A percentile compares a stretch with the other conserved stretches of the same genome.
Conservation (phyloP, 2,113 vertebrate species). For the Mustelus asterias region DNA sequence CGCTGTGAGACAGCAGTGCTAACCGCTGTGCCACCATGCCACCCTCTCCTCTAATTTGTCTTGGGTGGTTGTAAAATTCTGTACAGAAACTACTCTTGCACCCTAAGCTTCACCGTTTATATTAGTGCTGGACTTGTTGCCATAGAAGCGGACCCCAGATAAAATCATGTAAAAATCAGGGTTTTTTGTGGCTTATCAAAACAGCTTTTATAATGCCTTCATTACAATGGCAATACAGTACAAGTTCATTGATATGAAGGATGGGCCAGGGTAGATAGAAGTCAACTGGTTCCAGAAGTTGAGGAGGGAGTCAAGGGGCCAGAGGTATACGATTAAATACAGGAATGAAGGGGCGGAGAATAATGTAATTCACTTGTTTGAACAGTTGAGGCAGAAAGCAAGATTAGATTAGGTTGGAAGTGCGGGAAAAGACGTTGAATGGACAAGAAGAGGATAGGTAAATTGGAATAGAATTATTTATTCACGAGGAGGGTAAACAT, state of each 20-base stretch:
- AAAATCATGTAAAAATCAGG: not conserved
- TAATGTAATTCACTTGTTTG: too few species aligned
- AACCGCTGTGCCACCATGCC: too few species aligned
- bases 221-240: not conserved
- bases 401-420: not conserved
- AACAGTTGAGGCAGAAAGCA: not conserved
- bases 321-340: not conserved
- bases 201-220: not conserved
- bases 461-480: not conserved
- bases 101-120: not conserved
- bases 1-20: too few species aligned
- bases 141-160: too few species aligned
- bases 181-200: not conserved
- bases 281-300: not conserved
- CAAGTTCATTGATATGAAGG: not conserved
- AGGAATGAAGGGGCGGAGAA: not conserved
- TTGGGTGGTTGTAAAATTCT: not conserved
- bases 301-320: not conserved
- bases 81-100: not conserved
- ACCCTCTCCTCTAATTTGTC: not conserved
- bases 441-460: not conserved
- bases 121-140: not conserved
- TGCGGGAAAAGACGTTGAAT: not conserved
- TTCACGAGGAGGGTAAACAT: not conserved
- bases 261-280: not conserved